A percentile compares a stretch with the other conserved stretches of the same genome.
Conservation (phyloP, 2,797 vertebrate genomes). For the Chromis chromis region DNA sequence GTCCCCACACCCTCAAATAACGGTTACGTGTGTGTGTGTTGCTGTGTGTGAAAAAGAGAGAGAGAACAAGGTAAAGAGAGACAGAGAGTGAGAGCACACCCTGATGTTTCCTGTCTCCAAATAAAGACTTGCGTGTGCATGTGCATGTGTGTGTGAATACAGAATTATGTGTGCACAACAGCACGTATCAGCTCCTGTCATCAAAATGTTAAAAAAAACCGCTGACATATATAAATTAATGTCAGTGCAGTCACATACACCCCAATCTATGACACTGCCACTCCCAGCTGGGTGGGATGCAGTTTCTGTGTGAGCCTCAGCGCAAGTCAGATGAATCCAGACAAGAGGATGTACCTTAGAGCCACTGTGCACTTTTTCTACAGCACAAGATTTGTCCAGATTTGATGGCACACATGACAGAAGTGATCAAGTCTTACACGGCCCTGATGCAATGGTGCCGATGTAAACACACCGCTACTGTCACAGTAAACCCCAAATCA, state of each 20-base stretch:
- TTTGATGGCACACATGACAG: conserved; percentile 31
- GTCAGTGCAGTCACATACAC: conserved; percentile 2
- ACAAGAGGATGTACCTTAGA: conserved; percentile 13
- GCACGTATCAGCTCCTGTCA: neutral
- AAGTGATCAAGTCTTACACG: neutral
- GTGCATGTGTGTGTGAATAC: conserved; percentile 13
- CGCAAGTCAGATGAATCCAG: conserved; percentile 20
- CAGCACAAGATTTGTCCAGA: conserved; percentile 17
- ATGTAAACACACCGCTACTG: conserved; percentile 2
- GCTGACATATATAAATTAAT: conserved; percentile 35
- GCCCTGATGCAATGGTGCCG: neutral
- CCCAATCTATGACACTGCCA: conserved; percentile 7
- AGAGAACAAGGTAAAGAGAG: conserved; percentile 36
- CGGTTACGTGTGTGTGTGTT: conserved; percentile 44
- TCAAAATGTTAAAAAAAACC: conserved; percentile 11
- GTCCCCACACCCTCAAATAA: conserved; percentile 74
- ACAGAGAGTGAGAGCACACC: conserved; percentile 59
- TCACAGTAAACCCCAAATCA: conserved; percentile 16
- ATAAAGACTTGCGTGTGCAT: conserved; percentile 58
- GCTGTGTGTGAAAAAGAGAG: conserved; percentile 20
- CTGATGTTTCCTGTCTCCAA: conserved; percentile 75
- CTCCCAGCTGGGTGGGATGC: conserved; percentile 16
- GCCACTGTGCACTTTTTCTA: conserved; percentile 3
- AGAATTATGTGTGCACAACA: conserved; percentile 3
- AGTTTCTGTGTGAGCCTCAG: conserved; percentile 3